Conservation (phyloP, 1,140 invertebrate species). For the Sitobion miscanthi region DNA sequence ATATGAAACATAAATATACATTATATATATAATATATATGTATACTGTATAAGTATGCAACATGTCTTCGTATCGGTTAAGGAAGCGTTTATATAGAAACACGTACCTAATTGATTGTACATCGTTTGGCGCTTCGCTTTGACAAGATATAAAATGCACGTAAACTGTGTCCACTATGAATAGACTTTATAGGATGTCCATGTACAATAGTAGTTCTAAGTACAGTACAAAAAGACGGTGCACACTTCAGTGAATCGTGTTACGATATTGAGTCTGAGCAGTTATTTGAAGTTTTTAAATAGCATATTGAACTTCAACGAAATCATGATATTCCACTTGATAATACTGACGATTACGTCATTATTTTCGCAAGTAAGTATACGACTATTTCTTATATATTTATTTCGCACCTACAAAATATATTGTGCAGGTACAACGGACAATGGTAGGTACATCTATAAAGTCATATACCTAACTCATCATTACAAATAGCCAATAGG, state of each 20-base stretch:
- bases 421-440: too few relatives aligned
- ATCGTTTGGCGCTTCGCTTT: not conserved
- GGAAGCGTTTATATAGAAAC: not conserved
- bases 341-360: not conserved
- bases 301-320: not conserved
- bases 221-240: not conserved
- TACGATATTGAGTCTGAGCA: not conserved
- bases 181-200: not conserved
- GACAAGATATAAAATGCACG: not conserved
- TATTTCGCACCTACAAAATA: not conserved
- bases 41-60: not conserved
- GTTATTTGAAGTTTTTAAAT: not conserved
- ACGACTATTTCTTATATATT: not conserved
- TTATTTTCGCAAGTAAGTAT: not conserved
- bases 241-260: not conserved
- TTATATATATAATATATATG: not conserved
- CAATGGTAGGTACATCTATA: not conserved
- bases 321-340: not conserved
- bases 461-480: not conserved
- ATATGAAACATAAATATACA: not conserved
- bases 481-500: not conserved
- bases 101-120: not conserved
- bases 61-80: not conserved
- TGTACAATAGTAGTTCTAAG: not conserved
- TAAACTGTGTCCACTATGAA: not conserved